These are phyloP conservation scores for Hecatera dysodea DNA, from an alignment of 2,888 invertebrate species.

Conservation along the genomic window DNA sequence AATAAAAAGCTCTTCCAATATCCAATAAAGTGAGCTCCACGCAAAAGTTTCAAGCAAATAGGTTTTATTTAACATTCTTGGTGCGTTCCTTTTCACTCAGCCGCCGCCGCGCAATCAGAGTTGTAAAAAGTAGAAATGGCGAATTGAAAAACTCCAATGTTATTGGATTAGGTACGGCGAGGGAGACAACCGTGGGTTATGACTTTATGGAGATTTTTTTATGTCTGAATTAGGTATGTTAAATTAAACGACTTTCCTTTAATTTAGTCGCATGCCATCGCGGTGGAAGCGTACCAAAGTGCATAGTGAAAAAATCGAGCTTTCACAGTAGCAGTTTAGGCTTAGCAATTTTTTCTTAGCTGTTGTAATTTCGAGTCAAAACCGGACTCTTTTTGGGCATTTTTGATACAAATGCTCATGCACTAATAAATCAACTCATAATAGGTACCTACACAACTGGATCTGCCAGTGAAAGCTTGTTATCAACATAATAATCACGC, in stretches of 20 bases:
- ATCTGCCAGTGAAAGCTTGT: no score
- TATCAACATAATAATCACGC: no score
- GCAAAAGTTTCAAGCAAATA: slow-evolving; percentile 67
- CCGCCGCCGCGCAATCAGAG: slow-evolving; percentile 76
- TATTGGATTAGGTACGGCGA: slow-evolving; percentile 30
- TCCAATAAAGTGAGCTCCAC: slow-evolving; percentile 69
- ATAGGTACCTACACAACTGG: no score
- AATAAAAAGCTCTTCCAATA: slow-evolving; percentile 75
- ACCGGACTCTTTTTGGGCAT: no score
- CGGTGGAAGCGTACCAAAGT: not conserved
- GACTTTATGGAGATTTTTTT: slow-evolving; percentile 7
- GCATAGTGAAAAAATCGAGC: not conserved
- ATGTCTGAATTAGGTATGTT: not conserved
- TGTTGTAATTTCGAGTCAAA: no score
- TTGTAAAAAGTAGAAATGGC: slow-evolving; percentile 63
- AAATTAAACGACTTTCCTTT: not conserved
- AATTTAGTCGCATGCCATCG: not conserved
- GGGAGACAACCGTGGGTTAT: slow-evolving; percentile 10
- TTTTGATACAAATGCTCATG: no score
- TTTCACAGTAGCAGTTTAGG: no score
- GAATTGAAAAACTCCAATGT: slow-evolving; percentile 61
- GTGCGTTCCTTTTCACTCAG: slow-evolving; percentile 71
- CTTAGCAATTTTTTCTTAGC: no score
- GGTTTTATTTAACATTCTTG: slow-evolving; percentile 78
- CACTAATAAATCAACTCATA: no score